Conservation (phyloP, 2,797 vertebrate genomes). For the Danio tinwini region DNA sequence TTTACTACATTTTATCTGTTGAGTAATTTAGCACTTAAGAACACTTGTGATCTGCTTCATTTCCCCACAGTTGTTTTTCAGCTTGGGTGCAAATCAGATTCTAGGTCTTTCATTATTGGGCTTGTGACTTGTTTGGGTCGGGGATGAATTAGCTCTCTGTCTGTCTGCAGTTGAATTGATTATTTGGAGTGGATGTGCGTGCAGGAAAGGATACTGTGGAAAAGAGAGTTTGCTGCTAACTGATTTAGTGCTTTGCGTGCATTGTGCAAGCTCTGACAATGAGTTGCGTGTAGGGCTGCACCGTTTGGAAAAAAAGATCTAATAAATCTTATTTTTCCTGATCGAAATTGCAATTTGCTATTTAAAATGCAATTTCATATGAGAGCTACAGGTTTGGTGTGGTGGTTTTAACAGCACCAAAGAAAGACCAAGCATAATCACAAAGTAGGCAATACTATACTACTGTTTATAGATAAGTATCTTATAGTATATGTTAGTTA, state of each 20-base stretch:
- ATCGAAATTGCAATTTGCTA: no score
- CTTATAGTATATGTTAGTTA: no score
- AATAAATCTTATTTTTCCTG: no score
- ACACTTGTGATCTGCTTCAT: slow-evolving; percentile 32
- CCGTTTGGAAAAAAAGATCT: no score
- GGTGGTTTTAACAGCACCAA: no score
- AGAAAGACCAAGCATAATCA: no score
- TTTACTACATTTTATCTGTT: slow-evolving; percentile 25
- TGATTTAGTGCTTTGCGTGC: slow-evolving; percentile 18
- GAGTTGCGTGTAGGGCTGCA: not conserved
- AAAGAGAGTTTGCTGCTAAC: slow-evolving; percentile 24
- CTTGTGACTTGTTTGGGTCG: slow-evolving; percentile 35
- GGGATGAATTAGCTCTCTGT: slow-evolving; percentile 48
- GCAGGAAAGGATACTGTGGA: slow-evolving; percentile 18
- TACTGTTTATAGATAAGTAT: no score
- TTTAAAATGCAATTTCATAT: no score
- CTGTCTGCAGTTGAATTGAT: slow-evolving; percentile 42
- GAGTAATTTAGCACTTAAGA: slow-evolving; percentile 25
- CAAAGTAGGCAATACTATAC: no score
- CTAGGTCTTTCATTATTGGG: slow-evolving; percentile 20
- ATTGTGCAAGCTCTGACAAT: slow-evolving; percentile 8
- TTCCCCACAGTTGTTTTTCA: slow-evolving; percentile 34
- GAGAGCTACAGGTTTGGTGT: no score
- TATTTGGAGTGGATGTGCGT: slow-evolving; percentile 19
- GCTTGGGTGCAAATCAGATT: slow-evolving; percentile 34